Percentiles rank a stretch among this genome's conserved stretches.
Conservation (phyloP, 2,797 vertebrate genomes). For the Gymnoscopelus microlampas region DNA sequence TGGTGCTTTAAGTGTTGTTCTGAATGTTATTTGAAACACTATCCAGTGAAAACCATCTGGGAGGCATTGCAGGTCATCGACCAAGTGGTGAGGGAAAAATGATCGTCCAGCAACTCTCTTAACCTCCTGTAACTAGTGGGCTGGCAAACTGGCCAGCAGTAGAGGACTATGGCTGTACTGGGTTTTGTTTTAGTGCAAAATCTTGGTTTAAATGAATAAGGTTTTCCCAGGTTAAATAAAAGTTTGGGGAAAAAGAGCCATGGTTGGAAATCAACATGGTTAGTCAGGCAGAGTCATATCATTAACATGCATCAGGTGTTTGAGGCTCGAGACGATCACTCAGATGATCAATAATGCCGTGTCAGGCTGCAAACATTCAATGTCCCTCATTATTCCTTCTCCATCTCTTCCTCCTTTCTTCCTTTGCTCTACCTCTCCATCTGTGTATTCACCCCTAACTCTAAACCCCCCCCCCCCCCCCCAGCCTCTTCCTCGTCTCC, state of each 20-base stretch:
- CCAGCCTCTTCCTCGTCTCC: conserved; percentile 90
- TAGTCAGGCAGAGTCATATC: conserved; percentile 22
- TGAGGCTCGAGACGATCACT: conserved; percentile 32
- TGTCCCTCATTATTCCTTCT: conserved; percentile 12
- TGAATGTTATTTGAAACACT: no score
- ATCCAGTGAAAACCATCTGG: no score
- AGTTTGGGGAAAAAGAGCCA: conserved; percentile 1
- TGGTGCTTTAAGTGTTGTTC: no score
- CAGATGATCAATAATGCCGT: conserved; percentile 60
- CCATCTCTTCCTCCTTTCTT: neutral
- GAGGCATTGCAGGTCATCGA: no score
- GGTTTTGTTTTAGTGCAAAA: no score
- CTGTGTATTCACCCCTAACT: neutral
- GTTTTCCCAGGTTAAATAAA: no score
- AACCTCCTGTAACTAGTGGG: no score
- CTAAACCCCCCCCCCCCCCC: conserved; percentile 24
- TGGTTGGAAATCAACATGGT: conserved; percentile 26
- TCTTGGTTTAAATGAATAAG: no score
- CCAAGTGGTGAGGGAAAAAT: no score
- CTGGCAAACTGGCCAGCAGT: no score
- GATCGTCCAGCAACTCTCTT: no score
- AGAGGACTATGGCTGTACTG: no score
- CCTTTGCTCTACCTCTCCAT: neutral
- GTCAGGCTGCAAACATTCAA: conserved; percentile 43
- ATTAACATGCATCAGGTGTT: conserved; percentile 35